Evolutionary conservation across 2,888 invertebrate species (phyloP), one percentile per base, ranked within the genome.

Genomic region (Mayetiola destructor): DNA sequence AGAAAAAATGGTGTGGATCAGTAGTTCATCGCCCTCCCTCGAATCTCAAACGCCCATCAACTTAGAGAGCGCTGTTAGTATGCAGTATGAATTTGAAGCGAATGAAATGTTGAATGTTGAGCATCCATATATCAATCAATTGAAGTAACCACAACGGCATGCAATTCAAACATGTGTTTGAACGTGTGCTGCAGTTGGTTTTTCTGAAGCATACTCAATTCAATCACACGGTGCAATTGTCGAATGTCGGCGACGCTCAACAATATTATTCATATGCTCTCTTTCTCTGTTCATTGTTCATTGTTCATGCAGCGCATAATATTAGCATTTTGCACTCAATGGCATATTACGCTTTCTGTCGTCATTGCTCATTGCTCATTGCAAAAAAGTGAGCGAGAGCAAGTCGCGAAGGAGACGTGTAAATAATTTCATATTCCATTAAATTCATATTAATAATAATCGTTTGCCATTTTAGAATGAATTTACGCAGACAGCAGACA

Each of bases 61-160:
- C n/a, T 12, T 27, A 27, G 6, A n/a, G 23, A 42, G 42, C 42
- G 12, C 23, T 39, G n/a, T n/a, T 12, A 12, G 8, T 32, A 32
- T 32, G 32, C 12, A 12, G 12, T 12, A 12, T 32, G 20, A 8
- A 12, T 42, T 42, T n/a, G 21, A 23, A 12, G 48, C 27, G n/a
- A n/a, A n/a, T n/a, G n/a, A n/a, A n/a, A n/a, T n/a, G n/a, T n/a
- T n/a, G n/a, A n/a, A n/a, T n/a, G 2, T 48, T 27, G 9, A 48
- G 16, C 12, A 48, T 27, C 8, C 27, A 27, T 48, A n/a, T 27
- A 48, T 48, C 48, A 48, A 48, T 48, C 48, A 48, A 48, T 27
- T 48, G 27, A 48, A 27, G 27, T 48, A 48, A 48, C 48, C 48
- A 16, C 48, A 48, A 48, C n/a, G 48, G 48, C 48, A 48, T 48